Evolutionary conservation across 2,888 invertebrate genomes (phyloP).

Genomic region (Macaria notata): DNA sequence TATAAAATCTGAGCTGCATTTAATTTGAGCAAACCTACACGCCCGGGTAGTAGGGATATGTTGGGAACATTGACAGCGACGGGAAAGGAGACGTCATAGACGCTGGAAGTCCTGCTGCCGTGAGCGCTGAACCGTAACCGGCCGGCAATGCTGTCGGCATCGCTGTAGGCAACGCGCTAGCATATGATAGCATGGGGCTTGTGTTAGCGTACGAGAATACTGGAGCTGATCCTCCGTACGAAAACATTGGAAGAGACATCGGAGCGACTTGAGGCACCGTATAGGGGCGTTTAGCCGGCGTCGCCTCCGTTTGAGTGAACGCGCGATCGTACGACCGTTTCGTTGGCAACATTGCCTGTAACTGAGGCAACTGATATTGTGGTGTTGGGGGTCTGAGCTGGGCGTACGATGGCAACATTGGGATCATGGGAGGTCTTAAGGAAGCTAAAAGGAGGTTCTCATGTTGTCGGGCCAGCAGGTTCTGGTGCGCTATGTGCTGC

Average conservation of each 20-base stretch:
- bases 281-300: conserved; percentile 77
- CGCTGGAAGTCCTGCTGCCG: conserved; percentile 51
- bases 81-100: conserved; percentile 55
- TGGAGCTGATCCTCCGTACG: conserved; percentile 74
- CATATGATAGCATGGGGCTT: conserved; percentile 61
- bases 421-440: conserved; percentile 59
- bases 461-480: conserved; percentile 85
- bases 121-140: conserved; percentile 60
- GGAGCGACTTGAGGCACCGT: conserved; percentile 65
- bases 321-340: conserved; percentile 89
- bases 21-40: conserved; percentile 25
- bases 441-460: conserved; percentile 82
- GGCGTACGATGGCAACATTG: conserved; percentile 56
- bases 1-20: no score
- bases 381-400: conserved; percentile 50
- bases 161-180: conserved; percentile 51
- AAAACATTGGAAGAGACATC: conserved; percentile 73
- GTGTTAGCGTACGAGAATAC: conserved; percentile 73
- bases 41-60: conserved; percentile 53
- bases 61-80: conserved; percentile 63
- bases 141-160: conserved; percentile 59
- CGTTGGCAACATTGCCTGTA: conserved; percentile 68
- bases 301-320: conserved; percentile 79
- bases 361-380: conserved; percentile 46
- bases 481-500: conserved; percentile 86